Conservation (phyloP, 2,797 vertebrate genomes). For the Paratrypauchen microcephalus region DNA sequence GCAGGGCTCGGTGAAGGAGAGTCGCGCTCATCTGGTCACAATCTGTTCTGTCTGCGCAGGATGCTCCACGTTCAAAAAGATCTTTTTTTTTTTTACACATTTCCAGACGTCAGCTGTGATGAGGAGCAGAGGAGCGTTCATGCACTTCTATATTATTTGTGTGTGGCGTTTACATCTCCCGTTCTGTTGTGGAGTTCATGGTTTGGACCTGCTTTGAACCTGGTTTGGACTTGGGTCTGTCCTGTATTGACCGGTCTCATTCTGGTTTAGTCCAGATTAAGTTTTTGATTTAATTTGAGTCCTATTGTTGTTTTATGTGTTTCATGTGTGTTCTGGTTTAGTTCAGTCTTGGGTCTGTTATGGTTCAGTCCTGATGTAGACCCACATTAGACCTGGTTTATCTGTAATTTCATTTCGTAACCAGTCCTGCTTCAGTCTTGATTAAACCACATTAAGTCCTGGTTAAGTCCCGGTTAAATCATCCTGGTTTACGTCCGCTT, state of each 20-base stretch:
- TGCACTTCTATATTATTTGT: conserved; percentile 8
- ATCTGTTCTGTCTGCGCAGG: conserved; percentile 54
- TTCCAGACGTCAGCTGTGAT: conserved; percentile 47
- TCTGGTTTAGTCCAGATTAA: not conserved
- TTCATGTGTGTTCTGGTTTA: not conserved
- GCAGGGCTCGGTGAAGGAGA: conserved; percentile 48
- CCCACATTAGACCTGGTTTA: not conserved
- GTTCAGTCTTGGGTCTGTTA: not conserved
- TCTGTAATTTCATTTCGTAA: not conserved
- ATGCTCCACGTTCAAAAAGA: conserved; percentile 41
- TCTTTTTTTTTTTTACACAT: conserved; percentile 33
- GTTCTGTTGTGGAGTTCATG: not conserved
- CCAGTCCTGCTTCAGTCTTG: not conserved
- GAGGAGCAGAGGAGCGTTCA: conserved; percentile 45
- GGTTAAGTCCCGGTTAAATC: too few relatives aligned
- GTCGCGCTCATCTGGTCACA: conserved; percentile 64
- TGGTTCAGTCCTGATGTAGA: not conserved
- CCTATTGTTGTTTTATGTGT: too few relatives aligned
- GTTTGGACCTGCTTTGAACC: not conserved
- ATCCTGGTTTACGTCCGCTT: not conserved
- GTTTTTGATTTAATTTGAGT: too few relatives aligned
- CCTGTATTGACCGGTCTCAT: not conserved
- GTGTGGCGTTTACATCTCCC: conserved; percentile 5
- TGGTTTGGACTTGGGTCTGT: not conserved
- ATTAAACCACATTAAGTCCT: not conserved